Percentiles rank a stretch among this genome's conserved stretches.
phyloP scores from a whole-genome alignment of 2,797 vertebrate species.

The Takifugu ocellatus region DNA sequence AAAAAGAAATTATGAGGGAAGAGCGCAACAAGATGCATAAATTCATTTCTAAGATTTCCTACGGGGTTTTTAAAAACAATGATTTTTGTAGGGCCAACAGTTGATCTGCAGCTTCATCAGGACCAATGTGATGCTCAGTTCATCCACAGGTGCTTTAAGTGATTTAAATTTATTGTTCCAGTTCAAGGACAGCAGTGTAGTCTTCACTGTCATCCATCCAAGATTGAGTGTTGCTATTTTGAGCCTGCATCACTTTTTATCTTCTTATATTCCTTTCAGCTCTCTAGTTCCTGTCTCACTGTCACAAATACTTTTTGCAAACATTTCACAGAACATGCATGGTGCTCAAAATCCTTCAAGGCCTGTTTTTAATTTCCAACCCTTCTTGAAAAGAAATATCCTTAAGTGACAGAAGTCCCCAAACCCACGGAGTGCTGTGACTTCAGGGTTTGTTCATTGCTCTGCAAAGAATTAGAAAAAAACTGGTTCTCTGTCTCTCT shows the following conservation, averaged over 20 bases:
- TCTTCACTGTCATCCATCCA: slow-evolving; percentile 5
- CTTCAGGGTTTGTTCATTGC: slow-evolving; percentile 11
- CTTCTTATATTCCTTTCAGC: slow-evolving; percentile 6
- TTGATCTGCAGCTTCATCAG: no score
- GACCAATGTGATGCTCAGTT: no score
- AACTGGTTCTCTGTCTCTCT: not conserved
- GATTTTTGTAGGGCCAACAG: no score
- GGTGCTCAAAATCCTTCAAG: not conserved
- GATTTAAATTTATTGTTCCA: not conserved
- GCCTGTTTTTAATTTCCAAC: not conserved
- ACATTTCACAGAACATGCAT: not conserved
- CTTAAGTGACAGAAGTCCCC: not conserved
- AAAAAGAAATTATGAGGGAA: no score
- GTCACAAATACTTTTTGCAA: not conserved
- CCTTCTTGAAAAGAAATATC: not conserved
- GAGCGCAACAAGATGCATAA: no score
- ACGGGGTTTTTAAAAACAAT: no score
- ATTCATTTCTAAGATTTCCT: no score
- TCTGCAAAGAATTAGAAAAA: not conserved
- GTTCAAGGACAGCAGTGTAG: not conserved
- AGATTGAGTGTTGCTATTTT: slow-evolving; percentile 24
- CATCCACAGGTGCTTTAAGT: no score
- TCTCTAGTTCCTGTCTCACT: slow-evolving; percentile 14
- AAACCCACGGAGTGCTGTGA: slow-evolving; percentile 7
- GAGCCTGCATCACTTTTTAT: slow-evolving; percentile 4